These are phyloP conservation scores for Achlya flavicornis DNA, from an alignment of 2,888 invertebrate genomes.

Conservation along the genomic window DNA sequence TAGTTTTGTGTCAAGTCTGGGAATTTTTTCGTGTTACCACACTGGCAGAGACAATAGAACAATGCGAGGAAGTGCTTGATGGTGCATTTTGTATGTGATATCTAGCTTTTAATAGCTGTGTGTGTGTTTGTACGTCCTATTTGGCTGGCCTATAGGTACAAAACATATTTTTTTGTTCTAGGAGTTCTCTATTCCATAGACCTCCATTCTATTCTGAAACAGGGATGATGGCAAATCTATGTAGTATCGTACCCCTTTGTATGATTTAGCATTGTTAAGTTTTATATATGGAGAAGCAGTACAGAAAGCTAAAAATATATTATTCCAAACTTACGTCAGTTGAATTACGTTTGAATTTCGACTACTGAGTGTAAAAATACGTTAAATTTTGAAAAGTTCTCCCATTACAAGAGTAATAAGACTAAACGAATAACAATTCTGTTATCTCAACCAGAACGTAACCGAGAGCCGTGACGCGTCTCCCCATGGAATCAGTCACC, in stretches of 20 bases:
- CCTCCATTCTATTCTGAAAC: background rate
- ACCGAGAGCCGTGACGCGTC: slow-evolving; percentile 55
- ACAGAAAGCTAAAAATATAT: no score
- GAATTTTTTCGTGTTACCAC: slow-evolving; percentile 15
- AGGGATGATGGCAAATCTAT: background rate
- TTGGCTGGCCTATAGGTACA: background rate
- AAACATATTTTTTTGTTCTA: no score
- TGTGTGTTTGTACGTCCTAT: background rate
- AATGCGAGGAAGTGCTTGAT: slow-evolving; percentile 44
- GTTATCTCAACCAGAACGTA: slow-evolving; percentile 53
- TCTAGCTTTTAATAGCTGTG: background rate
- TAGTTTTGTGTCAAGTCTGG: slow-evolving; percentile 13
- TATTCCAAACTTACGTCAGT: no score
- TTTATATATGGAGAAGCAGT: no score
- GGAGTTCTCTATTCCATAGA: no score
- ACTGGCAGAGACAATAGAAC: slow-evolving; percentile 41
- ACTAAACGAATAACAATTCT: slow-evolving; percentile 46
- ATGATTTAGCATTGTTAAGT: no score
- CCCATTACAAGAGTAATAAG: slow-evolving; percentile 34
- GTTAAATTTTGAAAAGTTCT: slow-evolving; percentile 34
- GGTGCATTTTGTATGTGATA: slow-evolving; percentile 1
- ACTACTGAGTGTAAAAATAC: slow-evolving; percentile 14
- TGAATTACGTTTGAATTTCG: no score
- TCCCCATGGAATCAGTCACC: slow-evolving; percentile 45
- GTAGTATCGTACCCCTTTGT: no score